Evolutionary conservation across 2,113 vertebrate genomes (phyloP), one percentile per base, ranked within the genome.

Genomic region (Cacatua alba): DNA sequence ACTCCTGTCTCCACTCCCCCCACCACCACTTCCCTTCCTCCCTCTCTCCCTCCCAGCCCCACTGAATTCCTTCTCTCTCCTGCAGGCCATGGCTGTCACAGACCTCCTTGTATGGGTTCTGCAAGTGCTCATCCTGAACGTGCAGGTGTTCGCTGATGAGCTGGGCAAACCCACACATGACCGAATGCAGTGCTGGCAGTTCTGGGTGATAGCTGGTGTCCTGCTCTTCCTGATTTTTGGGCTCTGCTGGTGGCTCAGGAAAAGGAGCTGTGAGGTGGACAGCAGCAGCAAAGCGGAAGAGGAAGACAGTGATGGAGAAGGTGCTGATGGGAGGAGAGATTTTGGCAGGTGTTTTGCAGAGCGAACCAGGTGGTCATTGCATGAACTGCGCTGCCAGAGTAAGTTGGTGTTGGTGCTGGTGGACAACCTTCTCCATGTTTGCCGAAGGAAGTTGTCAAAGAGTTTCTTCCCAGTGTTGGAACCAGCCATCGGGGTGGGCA

Each of bases 221-320:
- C 33, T 75, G 33, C 4, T 18, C 1, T 44, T 44, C 44, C 23
- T 75, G 44, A 21, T 89, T 37, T 33, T 89, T 26, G 44, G 37
- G 23, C 44, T 75, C 37, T 39, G 16, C 33, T 82, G 69, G 86
- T 44, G 62, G 69, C 8, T 52, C 62, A 24, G 15, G 28, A 19
- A 60, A 60, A 13, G 3, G 26, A 28, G 5, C 31, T 9, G 0
- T 37, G 44, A 44, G 17, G 9, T 6, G 12, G 15, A 37, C 9
- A 24, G 48, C 60, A 57, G 9, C 9, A 41, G 79, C 43, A 44
- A 44, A 44, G 43, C 7, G 17, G 43, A 44, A 83, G 13, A 77
- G 29, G 71, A 83, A 55, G 87, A 53, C 25, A 90, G 71, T 10
- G 87, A 83, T 16, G 79, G 62, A 35, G 79, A 77, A 83, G n/a